Evolutionary conservation across 2,797 vertebrate genomes (phyloP), one percentile per base, ranked within the genome.

Genomic region (Fundulus diaphanus): DNA sequence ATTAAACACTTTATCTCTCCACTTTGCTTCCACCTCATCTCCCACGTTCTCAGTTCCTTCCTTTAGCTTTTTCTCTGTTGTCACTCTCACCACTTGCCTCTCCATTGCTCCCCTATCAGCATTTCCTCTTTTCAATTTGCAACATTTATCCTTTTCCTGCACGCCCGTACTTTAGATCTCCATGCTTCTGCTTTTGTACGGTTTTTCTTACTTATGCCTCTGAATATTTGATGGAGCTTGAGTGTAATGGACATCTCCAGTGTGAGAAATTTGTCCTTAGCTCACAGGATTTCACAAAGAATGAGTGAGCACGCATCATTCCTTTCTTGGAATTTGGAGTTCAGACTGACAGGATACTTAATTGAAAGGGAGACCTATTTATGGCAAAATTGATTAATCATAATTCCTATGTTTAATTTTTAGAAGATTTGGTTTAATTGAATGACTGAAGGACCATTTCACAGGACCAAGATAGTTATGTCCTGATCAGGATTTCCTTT

Each of bases 1-100:
- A 93, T 93, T 94, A 90, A 93, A 89, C 85, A 78, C 81, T 56
- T 80, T 90, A 90, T 83, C 81, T 89, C 85, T 78, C 78, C 77
- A 68, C 78, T 82, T 83, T 52, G 61, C 77, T 81, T 69, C 49
- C 61, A 79, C 81, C 57, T 77, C 15, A 16, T 88, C 80, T 70
- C 54, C 66, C 49, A 48, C 71, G 51, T 73, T 77, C 40, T 18
- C 54, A 29, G 24, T 73, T 70, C 78, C 73, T 65, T 76, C 54
- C 73, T 79, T 79, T 29, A 52, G 71, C 44, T 70, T 54, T 82
- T 56, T 59, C 51, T 54, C 27, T 74, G 67, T 72, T 85, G 69
- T 87, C 71, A 31, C 77, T 79, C 48, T 71, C 31, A 68, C 82
- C 75, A 74, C 42, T 76, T 74, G 46, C 57, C 65, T 65, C 54